Conservation (phyloP, 2,888 invertebrate genomes). For the Seira sanloemensis region DNA sequence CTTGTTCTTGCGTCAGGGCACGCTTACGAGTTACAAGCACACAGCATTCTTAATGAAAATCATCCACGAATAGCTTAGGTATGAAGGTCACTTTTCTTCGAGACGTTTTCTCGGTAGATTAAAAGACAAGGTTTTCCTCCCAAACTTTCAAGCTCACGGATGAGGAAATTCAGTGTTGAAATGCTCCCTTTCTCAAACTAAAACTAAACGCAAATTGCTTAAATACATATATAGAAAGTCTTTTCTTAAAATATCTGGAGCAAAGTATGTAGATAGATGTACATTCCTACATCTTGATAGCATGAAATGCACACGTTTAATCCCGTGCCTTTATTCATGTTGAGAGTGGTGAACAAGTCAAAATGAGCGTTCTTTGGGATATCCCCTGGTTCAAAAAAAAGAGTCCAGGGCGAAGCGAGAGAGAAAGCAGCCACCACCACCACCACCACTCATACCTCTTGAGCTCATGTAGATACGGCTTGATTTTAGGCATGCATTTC, state of each 20-base stretch:
- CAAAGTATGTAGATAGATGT: too few relatives aligned
- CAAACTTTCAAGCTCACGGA: not conserved
- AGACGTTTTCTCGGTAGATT: not conserved
- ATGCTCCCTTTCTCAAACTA: too few relatives aligned
- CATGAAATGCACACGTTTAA: not conserved
- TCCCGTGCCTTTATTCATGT: not conserved
- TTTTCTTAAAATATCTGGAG: too few relatives aligned
- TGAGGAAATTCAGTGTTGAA: too few relatives aligned
- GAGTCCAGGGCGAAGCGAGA: not conserved
- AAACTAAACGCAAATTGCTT: too few relatives aligned
- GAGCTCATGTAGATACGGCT: conserved; percentile 30
- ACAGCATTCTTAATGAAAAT: conserved; percentile 4
- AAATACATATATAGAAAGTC: too few relatives aligned
- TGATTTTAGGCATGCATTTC: conserved; percentile 24
- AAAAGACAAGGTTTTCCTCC: not conserved
- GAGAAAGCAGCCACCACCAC: conserved; percentile 43
- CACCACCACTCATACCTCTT: conserved; percentile 37
- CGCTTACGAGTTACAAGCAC: not conserved
- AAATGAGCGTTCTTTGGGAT: too few relatives aligned
- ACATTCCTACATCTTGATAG: too few relatives aligned
- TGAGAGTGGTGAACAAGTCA: too few relatives aligned
- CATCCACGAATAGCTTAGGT: not conserved
- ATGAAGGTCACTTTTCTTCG: not conserved
- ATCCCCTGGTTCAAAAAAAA: not conserved
- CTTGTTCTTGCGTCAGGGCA: not conserved